phyloP scores from a whole-genome alignment of 2,113 vertebrate genomes.

The Puntigrus tetrazona region DNA sequence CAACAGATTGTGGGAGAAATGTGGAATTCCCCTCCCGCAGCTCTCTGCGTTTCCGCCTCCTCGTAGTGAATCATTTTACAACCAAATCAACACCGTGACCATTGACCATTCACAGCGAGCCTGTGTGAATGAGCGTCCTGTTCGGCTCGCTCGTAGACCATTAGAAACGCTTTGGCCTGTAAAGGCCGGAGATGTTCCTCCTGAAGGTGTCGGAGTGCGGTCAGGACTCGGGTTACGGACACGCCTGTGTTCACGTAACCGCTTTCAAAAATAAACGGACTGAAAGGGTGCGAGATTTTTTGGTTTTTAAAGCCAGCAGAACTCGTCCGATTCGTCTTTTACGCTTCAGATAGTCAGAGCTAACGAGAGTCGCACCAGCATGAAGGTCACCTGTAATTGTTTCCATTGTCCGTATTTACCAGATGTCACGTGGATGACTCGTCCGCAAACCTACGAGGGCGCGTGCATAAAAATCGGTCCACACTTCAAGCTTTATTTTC shows the following conservation, averaged over 20 bases:
- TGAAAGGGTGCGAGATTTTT: background rate
- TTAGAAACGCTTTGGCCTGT: background rate
- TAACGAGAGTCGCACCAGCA: background rate
- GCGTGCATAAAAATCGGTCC: background rate
- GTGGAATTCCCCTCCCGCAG: slow-evolving; percentile 21
- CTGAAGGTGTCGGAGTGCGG: background rate
- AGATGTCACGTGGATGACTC: background rate
- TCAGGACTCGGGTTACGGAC: background rate
- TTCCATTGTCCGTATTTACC: background rate
- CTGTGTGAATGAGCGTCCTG: background rate
- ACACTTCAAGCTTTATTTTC: background rate
- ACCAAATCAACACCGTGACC: slow-evolving; percentile 8
- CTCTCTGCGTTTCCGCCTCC: background rate
- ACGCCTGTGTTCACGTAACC: background rate
- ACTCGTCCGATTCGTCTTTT: background rate
- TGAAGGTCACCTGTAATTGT: slow-evolving; percentile 7
- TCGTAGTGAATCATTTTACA: slow-evolving; percentile 27
- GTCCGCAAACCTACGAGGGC: background rate
- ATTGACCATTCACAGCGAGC: background rate
- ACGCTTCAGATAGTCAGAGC: background rate
- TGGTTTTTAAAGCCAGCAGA: background rate
- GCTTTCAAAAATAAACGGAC: background rate
- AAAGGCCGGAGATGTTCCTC: background rate
- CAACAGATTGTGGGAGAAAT: slow-evolving; percentile 14
- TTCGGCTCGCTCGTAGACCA: background rate